Evolutionary conservation across 2,113 vertebrate genomes (phyloP), one percentile per base, ranked within the genome.

Genomic region (Osmerus mordax): DNA sequence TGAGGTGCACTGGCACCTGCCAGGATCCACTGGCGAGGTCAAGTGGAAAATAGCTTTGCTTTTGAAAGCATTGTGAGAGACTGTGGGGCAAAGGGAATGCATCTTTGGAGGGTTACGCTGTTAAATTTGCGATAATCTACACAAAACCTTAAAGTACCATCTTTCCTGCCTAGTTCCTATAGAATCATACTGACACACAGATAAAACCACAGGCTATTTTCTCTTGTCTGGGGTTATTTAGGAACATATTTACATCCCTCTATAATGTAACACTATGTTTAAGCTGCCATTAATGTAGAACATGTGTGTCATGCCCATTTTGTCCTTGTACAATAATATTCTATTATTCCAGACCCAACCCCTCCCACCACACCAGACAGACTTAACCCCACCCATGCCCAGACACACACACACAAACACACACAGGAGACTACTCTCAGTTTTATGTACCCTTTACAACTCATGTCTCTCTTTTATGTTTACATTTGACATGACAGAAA

Each of bases 281-380:
- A 78, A 65, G 67, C 18, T 53, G 32, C 23, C 8, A 41, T 71
- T 16, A 84, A 83, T 78, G 41, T 68, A 32, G 14, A 80, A 78
- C 87, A 80, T 65, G 82, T 83, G 64, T 83, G 64, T 74, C 51
- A 15, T 63, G 65, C 70, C 63, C 61, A 72, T 69, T 76, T 70
- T 62, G 67, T 23, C 67, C 1, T 0, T 47, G 41, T 55, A 73
- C 52, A 73, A 76, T 78, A 80, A 75, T 54, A 5, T 15, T 60
- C 19, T 55, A 53, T 71, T 59, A 80, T 58, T 61, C 72, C 69
- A 85, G 83, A 79, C 79, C 71, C 69, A 72, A 60, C 75, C 68
- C 65, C 69, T 63, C 47, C 54, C 7, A 1, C 15, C 73, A 78
- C 70, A 79, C 61, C 73, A 82, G 65, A 36, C 32, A 16, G 66